phyloP scores from a whole-genome alignment of 2,888 invertebrate species.

The Slavum lentiscoides region DNA sequence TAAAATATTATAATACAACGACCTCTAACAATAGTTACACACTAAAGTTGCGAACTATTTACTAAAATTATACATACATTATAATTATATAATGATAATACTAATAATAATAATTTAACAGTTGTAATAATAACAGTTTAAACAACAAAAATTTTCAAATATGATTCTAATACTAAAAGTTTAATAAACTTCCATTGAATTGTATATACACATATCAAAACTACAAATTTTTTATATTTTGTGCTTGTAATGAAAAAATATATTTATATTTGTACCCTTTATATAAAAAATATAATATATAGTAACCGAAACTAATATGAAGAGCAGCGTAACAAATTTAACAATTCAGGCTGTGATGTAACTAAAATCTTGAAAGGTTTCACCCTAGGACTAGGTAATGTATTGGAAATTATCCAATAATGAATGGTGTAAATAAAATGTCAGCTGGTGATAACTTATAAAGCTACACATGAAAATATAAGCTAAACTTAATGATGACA shows the following conservation, averaged over 20 bases:
- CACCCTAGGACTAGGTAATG: conserved; percentile 17
- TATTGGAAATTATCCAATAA: conserved; percentile 34
- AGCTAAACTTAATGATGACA: conserved; percentile 24
- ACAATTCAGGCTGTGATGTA: conserved; percentile 33
- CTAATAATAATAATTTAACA: not conserved
- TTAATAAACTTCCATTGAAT: conserved; percentile 10
- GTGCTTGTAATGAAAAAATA: not conserved
- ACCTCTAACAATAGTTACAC: too few relatives aligned
- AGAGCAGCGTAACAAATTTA: conserved; percentile 15
- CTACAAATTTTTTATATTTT: conserved; percentile 2
- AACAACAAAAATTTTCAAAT: not conserved
- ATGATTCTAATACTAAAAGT: not conserved
- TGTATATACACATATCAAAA: not conserved
- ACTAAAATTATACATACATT: not conserved
- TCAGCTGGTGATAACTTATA: conserved; percentile 11
- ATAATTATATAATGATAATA: too few relatives aligned
- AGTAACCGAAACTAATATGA: conserved; percentile 3
- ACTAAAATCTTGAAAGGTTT: conserved; percentile 41
- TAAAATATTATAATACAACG: too few relatives aligned
- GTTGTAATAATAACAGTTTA: not conserved
- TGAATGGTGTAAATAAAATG: conserved; percentile 23
- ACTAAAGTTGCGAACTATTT: not conserved
- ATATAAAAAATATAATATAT: conserved; percentile 1
- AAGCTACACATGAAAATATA: conserved; percentile 9
- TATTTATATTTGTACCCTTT: not conserved